Conservation (phyloP, 2,113 vertebrate genomes). For the western clawed frog (Xenopus tropicalis) region UCB_Xtro_10.0 CM004447.2:19904001-19904500, state of each 20-base stretch:
- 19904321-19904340: slow-evolving; percentile 5
- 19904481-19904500: no score
- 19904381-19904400: no score
- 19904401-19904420: no score
- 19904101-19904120: slow-evolving; percentile 45
- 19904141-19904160: slow-evolving; percentile 33
- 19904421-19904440: no score
- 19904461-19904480: no score
- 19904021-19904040: slow-evolving; percentile 43
- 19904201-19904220: slow-evolving; percentile 18
- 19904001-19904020: slow-evolving; percentile 25
- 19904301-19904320: background rate
- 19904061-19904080: slow-evolving; percentile 26
- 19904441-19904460: no score
- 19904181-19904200: slow-evolving; percentile 10
- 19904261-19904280: background rate
- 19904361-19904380: background rate
- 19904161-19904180: slow-evolving; percentile 14
- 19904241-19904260: background rate
- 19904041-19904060: slow-evolving; percentile 34
- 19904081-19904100: slow-evolving; percentile 47
- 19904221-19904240: slow-evolving; percentile 4
- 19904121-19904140: slow-evolving; percentile 43
- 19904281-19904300: no score
- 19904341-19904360: background rate